Percentiles rank a stretch among this genome's conserved stretches.
Conservation (phyloP, 2,888 invertebrate species). For the Tachina lurida region DNA sequence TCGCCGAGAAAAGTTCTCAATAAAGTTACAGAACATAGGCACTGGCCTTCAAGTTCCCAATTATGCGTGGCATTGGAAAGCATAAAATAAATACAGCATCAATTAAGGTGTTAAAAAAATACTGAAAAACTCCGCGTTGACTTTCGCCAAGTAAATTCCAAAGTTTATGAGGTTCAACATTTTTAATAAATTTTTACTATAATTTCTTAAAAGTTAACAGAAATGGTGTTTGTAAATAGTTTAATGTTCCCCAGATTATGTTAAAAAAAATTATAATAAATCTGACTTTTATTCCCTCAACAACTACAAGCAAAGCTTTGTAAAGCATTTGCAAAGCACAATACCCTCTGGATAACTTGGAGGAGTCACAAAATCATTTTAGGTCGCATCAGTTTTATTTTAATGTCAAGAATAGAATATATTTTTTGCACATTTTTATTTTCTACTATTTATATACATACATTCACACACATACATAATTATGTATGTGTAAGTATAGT, state of each 20-base stretch:
- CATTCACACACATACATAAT: too few species aligned
- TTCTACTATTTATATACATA: neutral
- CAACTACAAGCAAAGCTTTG: neutral
- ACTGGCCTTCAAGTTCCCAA: too few species aligned
- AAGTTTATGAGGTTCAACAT: too few species aligned
- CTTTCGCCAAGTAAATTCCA: too few species aligned
- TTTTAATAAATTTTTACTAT: neutral
- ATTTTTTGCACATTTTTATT: neutral
- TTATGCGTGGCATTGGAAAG: too few species aligned
- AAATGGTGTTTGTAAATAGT: neutral
- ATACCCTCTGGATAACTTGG: slow-evolving; percentile 7
- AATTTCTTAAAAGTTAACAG: neutral
- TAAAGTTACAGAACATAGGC: too few species aligned
- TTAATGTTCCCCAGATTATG: neutral
- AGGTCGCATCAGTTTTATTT: slow-evolving; percentile 28
- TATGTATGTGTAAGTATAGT: too few species aligned
- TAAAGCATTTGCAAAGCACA: neutral
- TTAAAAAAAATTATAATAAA: neutral
- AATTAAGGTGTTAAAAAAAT: too few species aligned
- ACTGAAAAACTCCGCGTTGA: too few species aligned
- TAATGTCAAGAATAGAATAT: slow-evolving; percentile 17
- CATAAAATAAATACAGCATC: too few species aligned
- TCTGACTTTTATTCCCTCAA: neutral
- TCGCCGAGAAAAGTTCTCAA: too few species aligned
- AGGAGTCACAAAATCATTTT: slow-evolving; percentile 19